These are phyloP conservation scores for Caenorhabditis inopinata DNA, from an alignment of 1,140 invertebrate genomes.

Conservation along the genomic window DNA sequence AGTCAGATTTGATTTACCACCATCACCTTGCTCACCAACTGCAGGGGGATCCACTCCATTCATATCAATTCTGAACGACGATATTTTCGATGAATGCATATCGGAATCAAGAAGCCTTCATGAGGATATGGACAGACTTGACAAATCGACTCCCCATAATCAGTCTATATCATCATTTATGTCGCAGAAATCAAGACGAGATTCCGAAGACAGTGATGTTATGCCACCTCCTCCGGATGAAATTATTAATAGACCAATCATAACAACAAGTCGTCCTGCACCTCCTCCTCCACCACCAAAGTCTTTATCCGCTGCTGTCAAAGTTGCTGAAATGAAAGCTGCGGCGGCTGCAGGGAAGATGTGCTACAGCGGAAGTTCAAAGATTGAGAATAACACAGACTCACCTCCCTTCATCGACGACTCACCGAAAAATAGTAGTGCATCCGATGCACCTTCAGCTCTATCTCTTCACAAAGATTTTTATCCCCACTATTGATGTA, in stretches of 20 bases:
- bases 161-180: constrained; percentile 10
- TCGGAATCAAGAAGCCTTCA: constrained; percentile 42
- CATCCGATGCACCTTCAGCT: neutral
- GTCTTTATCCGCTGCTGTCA: constrained; percentile 6
- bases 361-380: neutral
- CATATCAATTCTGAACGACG: constrained; percentile 29
- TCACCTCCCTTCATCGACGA: constrained; percentile 51
- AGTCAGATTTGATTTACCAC: constrained; percentile 46
- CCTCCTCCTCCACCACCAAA: constrained; percentile 43
- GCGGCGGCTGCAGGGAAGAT: neutral
- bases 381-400: neutral
- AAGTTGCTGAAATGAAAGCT: constrained; percentile 36
- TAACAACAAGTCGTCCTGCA: neutral
- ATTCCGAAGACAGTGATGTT: constrained; percentile 36
- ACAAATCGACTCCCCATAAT: constrained; percentile 12
- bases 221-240: constrained; percentile 44
- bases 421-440: constrained; percentile 36
- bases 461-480: neutral
- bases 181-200: neutral
- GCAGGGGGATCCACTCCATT: constrained; percentile 39
- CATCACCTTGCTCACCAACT: constrained; percentile 38
- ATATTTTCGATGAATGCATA: constrained; percentile 23
- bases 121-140: constrained; percentile 44
- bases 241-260: neutral
- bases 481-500: neutral